A percentile compares a stretch with the other conserved stretches of the same genome.
Evolutionary conservation across 2,797 vertebrate genomes (phyloP).

Genomic region (Peromyscus attwateri): DNA sequence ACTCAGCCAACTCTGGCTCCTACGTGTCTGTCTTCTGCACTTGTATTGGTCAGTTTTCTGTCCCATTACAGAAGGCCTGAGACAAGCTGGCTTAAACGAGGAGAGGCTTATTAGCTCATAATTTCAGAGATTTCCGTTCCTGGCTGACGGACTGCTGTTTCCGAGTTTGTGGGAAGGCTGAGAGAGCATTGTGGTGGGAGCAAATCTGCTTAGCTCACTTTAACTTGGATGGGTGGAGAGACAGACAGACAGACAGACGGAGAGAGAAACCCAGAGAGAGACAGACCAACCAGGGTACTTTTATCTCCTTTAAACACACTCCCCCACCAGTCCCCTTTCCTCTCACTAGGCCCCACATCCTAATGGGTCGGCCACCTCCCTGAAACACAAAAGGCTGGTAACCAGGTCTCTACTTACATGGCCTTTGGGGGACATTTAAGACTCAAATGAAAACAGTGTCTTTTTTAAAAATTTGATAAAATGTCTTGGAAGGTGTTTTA

Average conservation of each 20-base stretch:
- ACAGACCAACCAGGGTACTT: neutral
- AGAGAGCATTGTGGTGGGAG: neutral
- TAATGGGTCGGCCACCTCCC: too few species aligned
- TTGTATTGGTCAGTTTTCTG: neutral
- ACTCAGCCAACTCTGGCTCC: neutral
- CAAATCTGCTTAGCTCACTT: neutral
- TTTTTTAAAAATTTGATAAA: neutral
- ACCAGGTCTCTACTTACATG: neutral
- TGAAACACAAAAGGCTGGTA: neutral
- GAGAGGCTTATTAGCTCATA: neutral
- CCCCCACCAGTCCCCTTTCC: neutral
- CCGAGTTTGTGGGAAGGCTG: neutral
- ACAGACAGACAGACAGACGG: neutral
- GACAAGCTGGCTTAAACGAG: neutral
- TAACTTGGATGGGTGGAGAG: neutral
- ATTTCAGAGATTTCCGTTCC: neutral
- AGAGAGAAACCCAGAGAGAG: neutral
- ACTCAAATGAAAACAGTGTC: neutral
- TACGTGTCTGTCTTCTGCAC: neutral
- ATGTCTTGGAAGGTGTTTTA: neutral
- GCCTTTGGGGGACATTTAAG: neutral
- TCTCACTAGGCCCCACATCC: neutral
- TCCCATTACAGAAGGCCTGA: neutral
- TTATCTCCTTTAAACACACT: neutral
- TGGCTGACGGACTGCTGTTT: neutral